These are phyloP conservation scores for Ceratoteleas bidentatus DNA, from an alignment of 1,140 invertebrate genomes.

Conservation along the genomic window DNA sequence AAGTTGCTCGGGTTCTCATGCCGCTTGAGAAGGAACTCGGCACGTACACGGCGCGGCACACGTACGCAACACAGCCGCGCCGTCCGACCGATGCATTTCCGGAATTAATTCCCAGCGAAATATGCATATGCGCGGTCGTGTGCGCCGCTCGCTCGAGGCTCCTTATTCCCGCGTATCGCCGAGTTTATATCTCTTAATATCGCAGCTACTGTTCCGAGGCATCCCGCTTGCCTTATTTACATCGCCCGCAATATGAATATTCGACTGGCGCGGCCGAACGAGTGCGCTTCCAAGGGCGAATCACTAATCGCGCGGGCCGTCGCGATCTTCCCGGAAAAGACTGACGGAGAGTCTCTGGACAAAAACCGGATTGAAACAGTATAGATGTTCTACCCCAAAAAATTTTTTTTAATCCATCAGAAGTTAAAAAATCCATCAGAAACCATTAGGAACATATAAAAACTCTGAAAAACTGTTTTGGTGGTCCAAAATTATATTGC, in stretches of 20 bases:
- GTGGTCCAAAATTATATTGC: too few species aligned
- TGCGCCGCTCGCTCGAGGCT: constrained; percentile 62
- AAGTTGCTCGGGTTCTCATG: constrained; percentile 51
- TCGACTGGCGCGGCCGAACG: constrained; percentile 49
- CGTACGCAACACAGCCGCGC: constrained; percentile 13
- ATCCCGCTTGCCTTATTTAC: constrained; percentile 66
- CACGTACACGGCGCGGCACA: constrained; percentile 24
- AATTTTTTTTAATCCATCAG: too few species aligned
- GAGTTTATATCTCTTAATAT: constrained; percentile 66
- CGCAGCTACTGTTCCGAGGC: constrained; percentile 62
- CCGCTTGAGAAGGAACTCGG: constrained; percentile 37
- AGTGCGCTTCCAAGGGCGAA: constrained; percentile 64
- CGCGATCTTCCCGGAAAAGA: too few species aligned
- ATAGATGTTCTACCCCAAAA: too few species aligned
- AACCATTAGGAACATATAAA: too few species aligned
- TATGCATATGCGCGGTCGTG: constrained; percentile 67
- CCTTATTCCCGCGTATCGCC: constrained; percentile 58
- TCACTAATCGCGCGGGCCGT: constrained; percentile 70
- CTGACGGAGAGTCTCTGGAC: too few species aligned
- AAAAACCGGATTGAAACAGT: too few species aligned
- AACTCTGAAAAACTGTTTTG: too few species aligned
- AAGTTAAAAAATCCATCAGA: too few species aligned
- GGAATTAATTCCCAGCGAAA: constrained; percentile 67
- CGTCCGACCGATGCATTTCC: constrained; percentile 57
- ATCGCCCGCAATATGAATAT: constrained; percentile 68